A percentile compares a stretch with the other conserved stretches of the same genome.
These are phyloP conservation scores for Tetanocera ferruginea DNA, from an alignment of 2,888 invertebrate species.

Conservation along the genomic window DNA sequence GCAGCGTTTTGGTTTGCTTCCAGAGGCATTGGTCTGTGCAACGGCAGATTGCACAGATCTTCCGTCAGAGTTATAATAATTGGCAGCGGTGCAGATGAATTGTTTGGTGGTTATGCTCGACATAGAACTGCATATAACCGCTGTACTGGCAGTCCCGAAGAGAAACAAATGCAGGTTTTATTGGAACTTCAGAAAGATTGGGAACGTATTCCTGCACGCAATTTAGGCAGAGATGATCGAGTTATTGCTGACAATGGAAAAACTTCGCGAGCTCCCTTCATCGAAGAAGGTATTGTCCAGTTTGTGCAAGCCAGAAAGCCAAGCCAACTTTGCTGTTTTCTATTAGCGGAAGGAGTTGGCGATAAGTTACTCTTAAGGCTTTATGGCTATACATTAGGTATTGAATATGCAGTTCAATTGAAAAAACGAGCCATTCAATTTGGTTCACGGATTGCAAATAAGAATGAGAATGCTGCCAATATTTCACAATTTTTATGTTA, in stretches of 20 bases:
- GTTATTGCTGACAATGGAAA: conserved; percentile 91
- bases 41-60: conserved; percentile 47
- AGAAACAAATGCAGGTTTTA: conserved; percentile 72
- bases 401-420: conserved; percentile 75
- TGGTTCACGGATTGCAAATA: conserved; percentile 94
- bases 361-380: conserved; percentile 91
- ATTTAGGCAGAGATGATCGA: conserved; percentile 95
- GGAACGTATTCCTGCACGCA: conserved; percentile 87
- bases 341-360: conserved; percentile 81
- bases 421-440: conserved; percentile 97
- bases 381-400: conserved; percentile 78
- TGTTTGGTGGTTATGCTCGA: conserved; percentile 93
- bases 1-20: conserved; percentile 98
- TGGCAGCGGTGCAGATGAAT: conserved; percentile 98
- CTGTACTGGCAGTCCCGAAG: conserved; percentile 70
- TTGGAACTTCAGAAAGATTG: conserved; percentile 83
- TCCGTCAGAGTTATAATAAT: conserved; percentile 75
- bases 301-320: conserved; percentile 77
- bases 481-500: conserved; percentile 71
- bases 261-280: conserved; percentile 84
- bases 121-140: conserved; percentile 82
- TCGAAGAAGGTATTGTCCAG: conserved; percentile 79
- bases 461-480: conserved; percentile 88
- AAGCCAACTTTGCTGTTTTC: conserved; percentile 73
- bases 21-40: conserved; percentile 74